Percentiles rank a stretch among this genome's conserved stretches.
These are phyloP conservation scores for Serinus canaria DNA, from an alignment of 2,113 vertebrate species.

Conservation along the genomic window DNA sequence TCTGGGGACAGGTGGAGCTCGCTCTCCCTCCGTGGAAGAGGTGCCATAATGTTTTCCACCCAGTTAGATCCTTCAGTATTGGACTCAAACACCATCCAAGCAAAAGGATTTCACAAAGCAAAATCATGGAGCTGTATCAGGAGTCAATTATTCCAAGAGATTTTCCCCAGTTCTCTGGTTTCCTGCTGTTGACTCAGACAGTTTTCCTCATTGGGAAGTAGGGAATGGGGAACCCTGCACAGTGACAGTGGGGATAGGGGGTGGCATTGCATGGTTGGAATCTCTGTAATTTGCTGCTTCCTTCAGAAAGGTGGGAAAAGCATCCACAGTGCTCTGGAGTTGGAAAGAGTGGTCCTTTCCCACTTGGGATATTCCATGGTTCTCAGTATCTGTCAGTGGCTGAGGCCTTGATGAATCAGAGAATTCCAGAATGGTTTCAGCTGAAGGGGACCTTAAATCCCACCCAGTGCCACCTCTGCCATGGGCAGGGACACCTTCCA, in stretches of 20 bases:
- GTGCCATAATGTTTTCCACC: not conserved
- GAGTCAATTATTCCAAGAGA: not conserved
- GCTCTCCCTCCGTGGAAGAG: not conserved
- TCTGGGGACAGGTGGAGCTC: not conserved
- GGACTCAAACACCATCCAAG: not conserved
- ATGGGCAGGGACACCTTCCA: not conserved
- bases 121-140: not conserved
- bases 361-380: not conserved
- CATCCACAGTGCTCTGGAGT: no score
- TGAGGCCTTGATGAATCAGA: not conserved
- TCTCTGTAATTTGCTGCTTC: not conserved
- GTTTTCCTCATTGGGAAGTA: accelerated
- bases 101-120: not conserved
- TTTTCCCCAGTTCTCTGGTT: not conserved
- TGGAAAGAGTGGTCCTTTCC: not conserved
- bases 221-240: not conserved
- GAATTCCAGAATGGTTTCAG: accelerated
- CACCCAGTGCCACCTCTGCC: not conserved
- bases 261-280: not conserved
- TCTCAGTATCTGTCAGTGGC: not conserved
- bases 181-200: not conserved
- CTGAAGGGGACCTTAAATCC: not conserved
- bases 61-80: not conserved
- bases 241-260: accelerated
- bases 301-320: not conserved